Percentiles rank a stretch among this genome's conserved stretches.
phyloP scores from a whole-genome alignment of 35 echinoderm and acorn worm genomes.

The Hemicentrotus pulcherrimus region DNA sequence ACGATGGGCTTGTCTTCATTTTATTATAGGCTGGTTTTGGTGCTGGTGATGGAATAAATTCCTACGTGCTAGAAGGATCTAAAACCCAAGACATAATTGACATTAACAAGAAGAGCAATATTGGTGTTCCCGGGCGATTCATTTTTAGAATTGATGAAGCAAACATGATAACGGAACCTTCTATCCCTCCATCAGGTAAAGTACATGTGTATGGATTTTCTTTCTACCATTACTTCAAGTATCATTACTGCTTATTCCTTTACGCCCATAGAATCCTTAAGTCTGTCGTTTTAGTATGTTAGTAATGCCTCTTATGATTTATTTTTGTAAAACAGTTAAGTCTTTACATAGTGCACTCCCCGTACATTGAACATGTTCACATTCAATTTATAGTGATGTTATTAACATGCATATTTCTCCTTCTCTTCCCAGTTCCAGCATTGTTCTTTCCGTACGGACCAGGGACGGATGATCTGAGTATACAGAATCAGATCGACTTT shows the following conservation, averaged over 20 bases:
- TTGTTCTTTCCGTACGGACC: background rate
- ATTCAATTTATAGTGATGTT: too few species aligned
- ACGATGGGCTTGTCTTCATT: background rate
- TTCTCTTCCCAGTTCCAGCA: slow-evolving; percentile 22
- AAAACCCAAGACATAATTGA: slow-evolving; percentile 57
- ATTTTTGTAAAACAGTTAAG: too few species aligned
- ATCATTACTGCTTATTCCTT: too few species aligned
- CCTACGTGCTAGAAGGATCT: slow-evolving; percentile 53
- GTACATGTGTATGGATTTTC: too few species aligned
- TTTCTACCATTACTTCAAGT: too few species aligned
- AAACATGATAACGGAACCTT: background rate
- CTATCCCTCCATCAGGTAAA: background rate
- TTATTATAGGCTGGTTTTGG: slow-evolving; percentile 67
- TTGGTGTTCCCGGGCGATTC: slow-evolving; percentile 63
- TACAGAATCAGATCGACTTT: background rate
- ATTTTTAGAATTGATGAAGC: slow-evolving; percentile 65
- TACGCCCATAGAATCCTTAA: too few species aligned
- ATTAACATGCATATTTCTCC: too few species aligned
- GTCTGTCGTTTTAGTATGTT: too few species aligned
- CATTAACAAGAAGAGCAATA: slow-evolving; percentile 65
- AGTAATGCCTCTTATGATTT: too few species aligned
- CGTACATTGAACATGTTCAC: too few species aligned
- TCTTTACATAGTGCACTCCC: too few species aligned
- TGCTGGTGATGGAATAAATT: slow-evolving; percentile 46
- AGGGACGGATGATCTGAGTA: background rate